Evolutionary conservation across 1,140 invertebrate species (phyloP).

Genomic region (Drosophila jambulina): DNA sequence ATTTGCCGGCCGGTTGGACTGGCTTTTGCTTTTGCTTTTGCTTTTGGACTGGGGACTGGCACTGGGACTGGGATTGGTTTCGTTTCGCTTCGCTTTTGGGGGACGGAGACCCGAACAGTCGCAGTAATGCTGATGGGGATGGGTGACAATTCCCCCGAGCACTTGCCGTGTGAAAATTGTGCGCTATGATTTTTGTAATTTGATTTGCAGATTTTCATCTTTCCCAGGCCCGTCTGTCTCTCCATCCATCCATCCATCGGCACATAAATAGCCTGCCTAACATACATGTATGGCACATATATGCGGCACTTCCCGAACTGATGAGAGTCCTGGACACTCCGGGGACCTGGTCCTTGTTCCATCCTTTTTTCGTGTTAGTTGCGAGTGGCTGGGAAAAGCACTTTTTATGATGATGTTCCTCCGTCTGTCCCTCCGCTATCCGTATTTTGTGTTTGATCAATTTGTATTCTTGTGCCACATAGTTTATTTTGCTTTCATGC

Average conservation of each 20-base stretch:
- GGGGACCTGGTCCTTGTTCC: conserved; percentile 48
- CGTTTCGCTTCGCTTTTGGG: neutral
- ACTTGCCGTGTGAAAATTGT: conserved; percentile 79
- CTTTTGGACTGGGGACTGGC: conserved; percentile 9
- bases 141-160: conserved; percentile 56
- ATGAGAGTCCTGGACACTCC: conserved; percentile 37
- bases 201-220: conserved; percentile 77
- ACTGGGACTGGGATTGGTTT: conserved; percentile 20
- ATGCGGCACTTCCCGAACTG: conserved; percentile 62
- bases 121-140: conserved; percentile 2
- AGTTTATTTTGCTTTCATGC: conserved; percentile 77
- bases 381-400: conserved; percentile 56
- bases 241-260: conserved; percentile 7
- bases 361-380: conserved; percentile 56
- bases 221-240: conserved; percentile 3
- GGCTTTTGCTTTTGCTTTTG: conserved; percentile 18
- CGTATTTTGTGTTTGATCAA: conserved; percentile 73
- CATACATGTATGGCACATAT: neutral
- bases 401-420: conserved; percentile 74
- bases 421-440: neutral
- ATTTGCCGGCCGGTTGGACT: conserved; percentile 69
- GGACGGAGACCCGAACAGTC: neutral
- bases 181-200: conserved; percentile 83
- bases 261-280: conserved; percentile 42
- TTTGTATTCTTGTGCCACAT: conserved; percentile 77